Conservation (phyloP, 1,140 invertebrate genomes). For the Rhopalosiphum maidis region DNA sequence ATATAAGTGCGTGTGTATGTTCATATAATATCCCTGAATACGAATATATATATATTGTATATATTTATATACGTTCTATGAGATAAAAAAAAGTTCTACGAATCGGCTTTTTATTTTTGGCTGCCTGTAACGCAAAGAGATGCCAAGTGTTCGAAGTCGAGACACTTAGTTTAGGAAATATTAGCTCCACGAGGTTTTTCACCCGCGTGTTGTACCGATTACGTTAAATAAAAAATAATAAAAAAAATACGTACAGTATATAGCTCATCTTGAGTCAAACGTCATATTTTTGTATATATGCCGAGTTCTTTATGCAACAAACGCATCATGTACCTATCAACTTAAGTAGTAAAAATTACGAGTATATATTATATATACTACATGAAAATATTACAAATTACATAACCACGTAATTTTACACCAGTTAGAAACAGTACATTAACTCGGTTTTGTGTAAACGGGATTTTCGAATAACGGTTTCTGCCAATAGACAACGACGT, state of each 20-base stretch:
- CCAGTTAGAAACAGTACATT: not conserved
- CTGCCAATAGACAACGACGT: not conserved
- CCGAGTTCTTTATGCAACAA: not conserved
- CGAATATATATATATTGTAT: not conserved
- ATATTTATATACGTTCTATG: not conserved
- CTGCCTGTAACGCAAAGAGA: not conserved
- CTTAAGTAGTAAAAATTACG: not conserved
- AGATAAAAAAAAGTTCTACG: not conserved
- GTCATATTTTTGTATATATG: slow-evolving; percentile 1
- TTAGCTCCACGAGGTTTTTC: not conserved
- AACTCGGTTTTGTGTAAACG: not conserved
- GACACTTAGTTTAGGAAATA: slow-evolving; percentile 16
- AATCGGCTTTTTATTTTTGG: slow-evolving; percentile 3
- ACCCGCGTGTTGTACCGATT: not conserved
- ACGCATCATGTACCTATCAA: not conserved
- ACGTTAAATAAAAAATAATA: not conserved
- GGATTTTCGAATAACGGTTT: not conserved
- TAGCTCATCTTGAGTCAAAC: not conserved
- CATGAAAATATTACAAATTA: not conserved
- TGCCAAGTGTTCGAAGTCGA: not conserved
- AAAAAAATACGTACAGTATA: not conserved
- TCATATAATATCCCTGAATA: not conserved
- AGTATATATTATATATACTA: not conserved
- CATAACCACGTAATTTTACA: not conserved
- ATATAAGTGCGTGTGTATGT: not conserved